A percentile compares a stretch with the other conserved stretches of the same genome.
phyloP scores from a whole-genome alignment of 2,888 invertebrate species.

The Rhagium mordax region DNA sequence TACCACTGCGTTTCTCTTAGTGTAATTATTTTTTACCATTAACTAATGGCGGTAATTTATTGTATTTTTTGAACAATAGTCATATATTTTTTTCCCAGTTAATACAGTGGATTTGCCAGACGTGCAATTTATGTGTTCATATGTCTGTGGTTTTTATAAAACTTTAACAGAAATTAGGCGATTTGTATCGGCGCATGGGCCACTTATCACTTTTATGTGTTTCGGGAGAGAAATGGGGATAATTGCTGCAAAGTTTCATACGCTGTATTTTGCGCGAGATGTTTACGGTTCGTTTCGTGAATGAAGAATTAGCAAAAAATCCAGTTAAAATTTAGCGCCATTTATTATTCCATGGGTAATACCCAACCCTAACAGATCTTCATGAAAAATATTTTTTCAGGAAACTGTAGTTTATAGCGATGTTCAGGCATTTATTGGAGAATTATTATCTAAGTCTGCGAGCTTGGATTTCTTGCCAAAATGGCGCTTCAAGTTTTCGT shows the following conservation, averaged over 20 bases:
- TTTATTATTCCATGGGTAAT: too few species aligned
- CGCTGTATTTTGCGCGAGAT: background rate
- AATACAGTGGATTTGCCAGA: background rate
- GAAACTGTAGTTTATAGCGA: too few species aligned
- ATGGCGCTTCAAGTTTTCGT: too few species aligned
- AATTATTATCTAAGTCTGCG: too few species aligned
- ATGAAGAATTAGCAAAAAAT: background rate
- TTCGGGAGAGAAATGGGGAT: background rate
- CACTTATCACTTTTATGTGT: slow-evolving; percentile 15
- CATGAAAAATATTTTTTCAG: too few species aligned
- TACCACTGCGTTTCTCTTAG: slow-evolving; percentile 34
- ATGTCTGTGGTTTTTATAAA: slow-evolving; percentile 1
- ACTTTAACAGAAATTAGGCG: slow-evolving; percentile 7
- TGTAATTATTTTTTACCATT: slow-evolving; percentile 43
- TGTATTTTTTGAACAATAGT: slow-evolving; percentile 19
- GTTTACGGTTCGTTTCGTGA: background rate
- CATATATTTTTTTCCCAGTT: slow-evolving; percentile 12
- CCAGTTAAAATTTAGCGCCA: background rate
- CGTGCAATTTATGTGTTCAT: background rate
- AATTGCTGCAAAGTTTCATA: background rate
- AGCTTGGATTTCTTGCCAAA: too few species aligned
- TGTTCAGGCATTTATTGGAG: too few species aligned
- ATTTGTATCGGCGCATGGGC: background rate
- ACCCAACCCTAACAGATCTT: too few species aligned
- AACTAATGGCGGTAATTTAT: slow-evolving; percentile 34